Base-by-base conservation (phyloP, 2,888 invertebrate genomes). In the Andrena bicolor region DNA sequence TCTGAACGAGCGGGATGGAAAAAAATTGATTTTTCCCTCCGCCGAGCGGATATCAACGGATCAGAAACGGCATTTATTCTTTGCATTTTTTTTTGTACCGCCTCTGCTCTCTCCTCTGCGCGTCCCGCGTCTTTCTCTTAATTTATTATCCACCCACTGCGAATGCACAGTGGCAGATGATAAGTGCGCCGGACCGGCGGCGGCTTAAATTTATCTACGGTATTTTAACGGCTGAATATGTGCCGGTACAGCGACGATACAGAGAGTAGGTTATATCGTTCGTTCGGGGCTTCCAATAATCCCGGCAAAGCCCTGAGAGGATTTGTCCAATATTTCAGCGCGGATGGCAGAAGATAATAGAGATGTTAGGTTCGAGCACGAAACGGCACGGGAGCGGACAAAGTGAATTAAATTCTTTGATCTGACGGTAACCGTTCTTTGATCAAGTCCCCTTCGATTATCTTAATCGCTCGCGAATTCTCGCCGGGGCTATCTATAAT, bases 261-360 rank as follows among this genome's bases (percentile, higher is more conserved):
- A 86, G 75, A 23, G 23, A 20, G 23, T 68, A 74, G 76, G 71
- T 76, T 78, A 80, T 80, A 84, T 82, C 86, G 84, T 76, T 51
- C 79, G 78, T 71, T 53, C 80, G 63, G 68, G 71, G 75, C 76
- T 86, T 71, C 83, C 83, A 78, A 87, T 85, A 87, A 87, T 87
- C 83, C 87, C 70, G 76, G 81, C 63, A 79, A 82, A 87, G 81
- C 74, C 83, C 73, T 76, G 65, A 23, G 80, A 87, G 87, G 87
- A 87, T 87, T 87, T 85, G 81, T 82, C 77, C 83, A 87, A 87
- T 86, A 86, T 87, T 87, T 87, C 87, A 87, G 79, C 69, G 69
- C 32, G 74, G 73, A 75, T 70, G 76, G 77, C 72, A 76, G 75
- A 86, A 76, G 83, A 87, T 86, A 85, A 85, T 86, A 74, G 83